phyloP scores from a whole-genome alignment of 2,113 vertebrate genomes.

The Octodon degus region DNA sequence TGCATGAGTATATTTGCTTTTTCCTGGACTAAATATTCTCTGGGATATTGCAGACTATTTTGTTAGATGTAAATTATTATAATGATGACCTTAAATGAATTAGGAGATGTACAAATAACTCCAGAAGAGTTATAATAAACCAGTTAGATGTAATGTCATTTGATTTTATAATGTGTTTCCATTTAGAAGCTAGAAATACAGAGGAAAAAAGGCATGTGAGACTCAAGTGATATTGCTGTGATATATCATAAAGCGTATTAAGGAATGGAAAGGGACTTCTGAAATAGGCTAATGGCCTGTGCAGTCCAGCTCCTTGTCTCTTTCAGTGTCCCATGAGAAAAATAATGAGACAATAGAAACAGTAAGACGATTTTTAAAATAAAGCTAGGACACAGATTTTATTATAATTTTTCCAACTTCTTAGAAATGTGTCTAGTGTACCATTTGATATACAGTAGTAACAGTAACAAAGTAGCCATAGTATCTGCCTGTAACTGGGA shows the following conservation, averaged over 20 bases:
- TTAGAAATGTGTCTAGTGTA: background rate
- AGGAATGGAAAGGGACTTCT: background rate
- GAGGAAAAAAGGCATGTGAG: background rate
- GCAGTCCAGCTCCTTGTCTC: background rate
- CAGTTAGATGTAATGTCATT: conserved; percentile 55
- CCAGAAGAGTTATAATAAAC: conserved; percentile 36
- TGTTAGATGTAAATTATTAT: conserved; percentile 58
- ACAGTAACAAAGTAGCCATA: background rate
- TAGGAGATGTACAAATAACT: conserved; percentile 68
- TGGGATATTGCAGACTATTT: background rate
- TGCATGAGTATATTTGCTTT: background rate
- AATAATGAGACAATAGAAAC: background rate
- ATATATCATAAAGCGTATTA: background rate
- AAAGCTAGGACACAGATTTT: background rate
- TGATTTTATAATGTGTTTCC: conserved; percentile 53
- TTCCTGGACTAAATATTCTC: conserved; percentile 18
- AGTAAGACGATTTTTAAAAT: conserved; percentile 28
- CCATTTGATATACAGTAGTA: background rate
- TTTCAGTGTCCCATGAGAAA: background rate
- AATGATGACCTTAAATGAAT: conserved; percentile 52
- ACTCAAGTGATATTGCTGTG: conserved; percentile 33
- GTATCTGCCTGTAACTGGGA: background rate
- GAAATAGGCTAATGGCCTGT: background rate
- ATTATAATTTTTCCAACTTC: background rate
- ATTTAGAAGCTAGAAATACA: background rate